Evolutionary conservation across 1,140 invertebrate species (phyloP).

Genomic region (Coenobita brevimanus): DNA sequence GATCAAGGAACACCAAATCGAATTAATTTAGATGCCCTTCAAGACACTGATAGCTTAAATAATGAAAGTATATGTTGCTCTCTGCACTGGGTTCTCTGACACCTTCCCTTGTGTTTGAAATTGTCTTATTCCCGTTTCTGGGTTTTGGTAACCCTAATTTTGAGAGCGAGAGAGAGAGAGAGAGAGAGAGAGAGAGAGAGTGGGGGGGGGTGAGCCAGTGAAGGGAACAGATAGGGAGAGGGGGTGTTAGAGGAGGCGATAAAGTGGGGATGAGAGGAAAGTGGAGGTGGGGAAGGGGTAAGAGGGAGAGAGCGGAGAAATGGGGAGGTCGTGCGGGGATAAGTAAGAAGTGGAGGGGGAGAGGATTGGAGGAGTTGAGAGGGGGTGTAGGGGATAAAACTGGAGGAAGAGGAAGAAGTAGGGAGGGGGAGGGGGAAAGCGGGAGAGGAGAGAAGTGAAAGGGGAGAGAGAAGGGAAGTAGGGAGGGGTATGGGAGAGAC

Average conservation of each 20-base stretch:
- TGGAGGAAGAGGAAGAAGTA: not conserved
- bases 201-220: not conserved
- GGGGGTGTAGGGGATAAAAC: not conserved
- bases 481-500: not conserved
- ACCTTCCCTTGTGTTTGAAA: no score
- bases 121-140: no score
- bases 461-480: not conserved
- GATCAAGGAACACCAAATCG: no score
- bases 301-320: not conserved
- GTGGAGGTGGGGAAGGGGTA: not conserved
- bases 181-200: constrained; percentile 41
- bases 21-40: no score
- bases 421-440: not conserved
- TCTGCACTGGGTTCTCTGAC: no score
- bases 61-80: no score
- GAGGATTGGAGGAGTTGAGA: not conserved
- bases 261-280: not conserved
- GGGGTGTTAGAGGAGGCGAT: not conserved
- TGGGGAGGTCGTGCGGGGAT: not conserved
- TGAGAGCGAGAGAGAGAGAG: constrained; percentile 1
- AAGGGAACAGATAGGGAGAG: not conserved
- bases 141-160: no score
- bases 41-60: no score
- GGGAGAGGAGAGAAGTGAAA: not conserved
- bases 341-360: not conserved